Percentiles rank a stretch among this genome's conserved stretches.
These are phyloP conservation scores for Acronicta leporina DNA, from an alignment of 2,888 invertebrate species.

Conservation along the genomic window DNA sequence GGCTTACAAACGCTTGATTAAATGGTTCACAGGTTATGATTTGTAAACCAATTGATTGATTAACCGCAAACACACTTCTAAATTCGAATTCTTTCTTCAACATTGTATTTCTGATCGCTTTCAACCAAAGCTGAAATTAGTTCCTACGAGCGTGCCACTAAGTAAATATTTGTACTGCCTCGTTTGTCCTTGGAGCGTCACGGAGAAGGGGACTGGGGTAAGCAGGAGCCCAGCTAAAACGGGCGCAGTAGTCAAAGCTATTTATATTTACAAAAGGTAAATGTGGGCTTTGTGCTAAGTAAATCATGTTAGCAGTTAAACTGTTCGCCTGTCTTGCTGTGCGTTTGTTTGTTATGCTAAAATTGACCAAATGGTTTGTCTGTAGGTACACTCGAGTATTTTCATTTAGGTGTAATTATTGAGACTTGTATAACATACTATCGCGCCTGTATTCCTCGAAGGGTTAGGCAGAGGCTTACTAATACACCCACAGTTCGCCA, in stretches of 20 bases:
- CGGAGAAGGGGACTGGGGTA: constrained; percentile 34
- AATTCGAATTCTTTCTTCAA: background rate
- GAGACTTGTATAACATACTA: no score
- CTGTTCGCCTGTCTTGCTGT: background rate
- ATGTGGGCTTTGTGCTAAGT: constrained; percentile 39
- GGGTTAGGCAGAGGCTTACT: no score
- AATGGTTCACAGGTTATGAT: no score
- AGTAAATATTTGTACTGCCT: constrained; percentile 63
- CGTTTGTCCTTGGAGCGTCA: constrained; percentile 64
- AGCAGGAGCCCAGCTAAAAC: constrained; percentile 40
- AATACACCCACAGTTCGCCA: no score
- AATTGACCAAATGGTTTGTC: no score
- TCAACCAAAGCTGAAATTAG: constrained; percentile 14
- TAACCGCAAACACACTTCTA: background rate
- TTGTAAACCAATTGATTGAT: constrained; percentile 8
- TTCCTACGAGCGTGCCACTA: constrained; percentile 45
- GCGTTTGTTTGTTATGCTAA: no score
- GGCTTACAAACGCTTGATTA: no score
- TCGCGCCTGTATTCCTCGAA: no score
- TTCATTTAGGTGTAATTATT: no score
- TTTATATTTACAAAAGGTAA: constrained; percentile 53
- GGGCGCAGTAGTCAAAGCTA: constrained; percentile 34
- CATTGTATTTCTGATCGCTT: background rate
- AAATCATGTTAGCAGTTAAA: constrained; percentile 47
- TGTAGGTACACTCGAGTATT: no score